Evolutionary conservation across 2,888 invertebrate species (phyloP), one percentile per base, ranked within the genome.

Genomic region (Ditylenchus weischeri): DNA sequence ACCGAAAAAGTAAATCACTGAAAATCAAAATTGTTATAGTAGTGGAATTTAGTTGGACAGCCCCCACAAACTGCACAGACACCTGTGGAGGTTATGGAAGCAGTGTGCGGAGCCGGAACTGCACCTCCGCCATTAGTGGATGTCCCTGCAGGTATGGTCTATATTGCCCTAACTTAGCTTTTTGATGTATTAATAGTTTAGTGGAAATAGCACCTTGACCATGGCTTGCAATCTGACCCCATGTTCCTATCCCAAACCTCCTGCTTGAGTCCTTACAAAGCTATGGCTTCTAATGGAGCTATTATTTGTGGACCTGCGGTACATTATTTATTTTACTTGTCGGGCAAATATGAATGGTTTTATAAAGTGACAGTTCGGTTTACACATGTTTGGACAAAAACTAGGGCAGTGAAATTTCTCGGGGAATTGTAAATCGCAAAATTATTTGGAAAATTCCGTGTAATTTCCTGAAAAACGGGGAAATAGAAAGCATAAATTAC

Each of bases 261-360:
- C 18, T 50, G 50, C 6, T 19, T 19, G 5, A 50, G n/a, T 21
- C n/a, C n/a, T 5, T 50, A 19, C 21, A 19, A 5, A 18, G n/a
- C 50, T 50, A 50, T 21, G 18, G 50, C n/a, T 19, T 50, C 50
- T 50, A 6, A 2, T 50, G 50, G 50, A 19, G 21, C 18, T 50
- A 50, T 50, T 50, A 21, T 50, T 19, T 50, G 50, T 50, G 50
- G 50, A 50, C 50, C 50, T 19, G 50, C 21, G 50, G 50, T 50
- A 50, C 18, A 21, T 50, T 50, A 4, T 50, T 29, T 29, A 2
- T 19, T 50, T 50, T 50, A 4, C 6, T 50, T 50, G 6, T 50
- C 50, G 2, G 6, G 6, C 2, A 50, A 6, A 6, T 29, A 5
- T 29, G 5, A 29, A 29, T 29, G 29, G 29, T 29, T 29, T 29